Evolutionary conservation across 2,888 invertebrate genomes (phyloP).

Genomic region (Leptogaster cylindrica): DNA sequence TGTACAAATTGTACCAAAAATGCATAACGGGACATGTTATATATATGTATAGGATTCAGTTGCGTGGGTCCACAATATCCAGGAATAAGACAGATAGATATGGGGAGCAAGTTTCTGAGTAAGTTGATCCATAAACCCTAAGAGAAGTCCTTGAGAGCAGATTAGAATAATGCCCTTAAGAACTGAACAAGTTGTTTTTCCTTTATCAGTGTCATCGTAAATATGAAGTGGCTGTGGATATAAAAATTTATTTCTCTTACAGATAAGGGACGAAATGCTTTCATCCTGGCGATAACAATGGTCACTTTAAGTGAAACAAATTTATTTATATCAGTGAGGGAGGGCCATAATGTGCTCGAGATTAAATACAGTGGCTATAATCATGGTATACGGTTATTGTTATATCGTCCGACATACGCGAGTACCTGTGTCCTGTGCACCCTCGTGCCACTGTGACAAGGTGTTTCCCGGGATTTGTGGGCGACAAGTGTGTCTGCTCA

Average conservation of each 20-base stretch:
- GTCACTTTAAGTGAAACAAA: conserved; percentile 62
- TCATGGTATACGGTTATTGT: conserved; percentile 42
- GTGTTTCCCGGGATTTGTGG: too few relatives aligned
- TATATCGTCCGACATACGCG: too few relatives aligned
- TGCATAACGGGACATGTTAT: too few relatives aligned
- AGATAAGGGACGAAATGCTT: conserved; percentile 44
- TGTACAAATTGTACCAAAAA: too few relatives aligned
- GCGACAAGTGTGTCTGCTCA: too few relatives aligned
- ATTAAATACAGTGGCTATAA: conserved; percentile 41
- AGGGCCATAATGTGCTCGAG: conserved; percentile 37
- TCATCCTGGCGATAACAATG: conserved; percentile 56
- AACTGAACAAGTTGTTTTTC: conserved; percentile 47
- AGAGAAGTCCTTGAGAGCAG: conserved; percentile 25
- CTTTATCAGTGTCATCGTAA: conserved; percentile 48
- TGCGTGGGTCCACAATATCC: too few relatives aligned
- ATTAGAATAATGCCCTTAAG: conserved; percentile 41
- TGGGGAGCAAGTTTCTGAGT: conserved; percentile 12
- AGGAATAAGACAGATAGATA: neutral
- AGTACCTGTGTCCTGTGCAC: too few relatives aligned
- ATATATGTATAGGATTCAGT: too few relatives aligned
- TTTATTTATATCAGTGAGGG: conserved; percentile 59
- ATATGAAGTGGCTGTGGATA: conserved; percentile 48
- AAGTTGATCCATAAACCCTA: conserved; percentile 33
- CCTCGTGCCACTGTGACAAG: too few relatives aligned
- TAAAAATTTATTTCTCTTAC: conserved; percentile 45